These are phyloP conservation scores for Coleophora flavipennella DNA, from an alignment of 2,888 invertebrate genomes.

Conservation along the genomic window DNA sequence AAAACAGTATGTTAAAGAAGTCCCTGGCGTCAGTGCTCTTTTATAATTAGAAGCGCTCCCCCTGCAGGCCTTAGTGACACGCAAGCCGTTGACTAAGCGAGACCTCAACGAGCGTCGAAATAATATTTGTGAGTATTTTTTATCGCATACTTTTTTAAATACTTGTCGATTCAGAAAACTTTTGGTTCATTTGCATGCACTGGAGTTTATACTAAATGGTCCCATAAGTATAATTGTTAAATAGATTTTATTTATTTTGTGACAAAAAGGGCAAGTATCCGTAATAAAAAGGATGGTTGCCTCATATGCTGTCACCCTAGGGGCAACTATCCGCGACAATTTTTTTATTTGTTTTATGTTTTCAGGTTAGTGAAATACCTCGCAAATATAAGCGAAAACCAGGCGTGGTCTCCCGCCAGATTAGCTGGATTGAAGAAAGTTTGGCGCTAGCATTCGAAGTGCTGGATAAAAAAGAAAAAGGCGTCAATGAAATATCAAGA, in stretches of 20 bases:
- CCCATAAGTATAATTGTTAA: slow-evolving; percentile 5
- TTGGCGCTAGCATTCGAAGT: slow-evolving; percentile 15
- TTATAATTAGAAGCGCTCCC: slow-evolving; percentile 1
- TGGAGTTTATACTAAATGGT: slow-evolving; percentile 5
- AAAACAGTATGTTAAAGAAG: neutral
- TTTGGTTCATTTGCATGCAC: slow-evolving; percentile 6
- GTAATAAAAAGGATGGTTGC: neutral
- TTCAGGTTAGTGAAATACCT: slow-evolving; percentile 3
- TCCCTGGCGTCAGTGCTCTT: neutral
- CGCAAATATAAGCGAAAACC: slow-evolving; percentile 9
- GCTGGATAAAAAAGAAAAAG: slow-evolving; percentile 13
- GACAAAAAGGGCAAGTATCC: slow-evolving; percentile 4
- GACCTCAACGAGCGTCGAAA: slow-evolving; percentile 6
- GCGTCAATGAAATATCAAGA: slow-evolving; percentile 16
- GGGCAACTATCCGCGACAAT: neutral
- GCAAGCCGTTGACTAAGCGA: slow-evolving; percentile 1
- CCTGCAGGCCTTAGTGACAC: neutral
- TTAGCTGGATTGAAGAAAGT: slow-evolving; percentile 18
- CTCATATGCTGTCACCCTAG: neutral
- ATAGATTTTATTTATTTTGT: slow-evolving; percentile 7
- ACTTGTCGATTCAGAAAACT: slow-evolving; percentile 6
- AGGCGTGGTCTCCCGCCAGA: slow-evolving; percentile 14
- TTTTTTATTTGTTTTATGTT: neutral
- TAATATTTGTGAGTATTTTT: slow-evolving; percentile 9
- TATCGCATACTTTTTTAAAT: slow-evolving; percentile 9